These are phyloP conservation scores for Synanthedon andrenaeformis DNA, from an alignment of 2,888 invertebrate species.

Conservation along the genomic window DNA sequence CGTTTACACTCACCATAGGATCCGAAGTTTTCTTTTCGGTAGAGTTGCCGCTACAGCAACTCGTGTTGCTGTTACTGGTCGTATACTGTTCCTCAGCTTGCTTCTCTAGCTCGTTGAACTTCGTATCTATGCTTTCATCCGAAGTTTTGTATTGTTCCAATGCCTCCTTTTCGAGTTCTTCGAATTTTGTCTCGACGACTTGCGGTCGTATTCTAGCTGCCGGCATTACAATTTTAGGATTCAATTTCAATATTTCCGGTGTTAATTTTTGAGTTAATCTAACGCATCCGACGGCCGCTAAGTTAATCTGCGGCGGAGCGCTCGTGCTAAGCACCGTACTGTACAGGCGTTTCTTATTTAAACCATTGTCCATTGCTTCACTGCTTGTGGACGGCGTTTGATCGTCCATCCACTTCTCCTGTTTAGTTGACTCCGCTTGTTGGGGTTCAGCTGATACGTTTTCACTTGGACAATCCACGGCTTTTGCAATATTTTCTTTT, in stretches of 20 bases:
- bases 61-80: conserved; percentile 60
- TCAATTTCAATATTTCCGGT: conserved; percentile 52
- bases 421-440: conserved; percentile 11
- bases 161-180: conserved; percentile 72
- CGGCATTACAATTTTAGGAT: conserved; percentile 48
- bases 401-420: conserved; percentile 18
- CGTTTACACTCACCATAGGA: conserved; percentile 16
- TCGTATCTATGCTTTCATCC: conserved; percentile 68
- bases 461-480: conserved; percentile 15
- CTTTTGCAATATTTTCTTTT: conserved; percentile 11
- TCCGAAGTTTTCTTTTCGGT: conserved; percentile 36
- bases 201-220: conserved; percentile 37
- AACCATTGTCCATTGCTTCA: conserved; percentile 33
- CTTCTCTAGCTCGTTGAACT: conserved; percentile 73
- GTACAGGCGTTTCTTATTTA: conserved; percentile 60
- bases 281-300: conserved; percentile 36
- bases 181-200: conserved; percentile 52
- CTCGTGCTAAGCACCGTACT: conserved; percentile 66
- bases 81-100: conserved; percentile 77
- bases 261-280: conserved; percentile 47
- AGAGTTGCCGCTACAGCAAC: conserved; percentile 56
- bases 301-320: conserved; percentile 39
- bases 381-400: conserved; percentile 44
- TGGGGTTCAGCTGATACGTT: conserved; percentile 15
- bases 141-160: conserved; percentile 72